Evolutionary conservation across 23 tunicate species (phyloP).

Genomic region (Ciona savignyi): DNA sequence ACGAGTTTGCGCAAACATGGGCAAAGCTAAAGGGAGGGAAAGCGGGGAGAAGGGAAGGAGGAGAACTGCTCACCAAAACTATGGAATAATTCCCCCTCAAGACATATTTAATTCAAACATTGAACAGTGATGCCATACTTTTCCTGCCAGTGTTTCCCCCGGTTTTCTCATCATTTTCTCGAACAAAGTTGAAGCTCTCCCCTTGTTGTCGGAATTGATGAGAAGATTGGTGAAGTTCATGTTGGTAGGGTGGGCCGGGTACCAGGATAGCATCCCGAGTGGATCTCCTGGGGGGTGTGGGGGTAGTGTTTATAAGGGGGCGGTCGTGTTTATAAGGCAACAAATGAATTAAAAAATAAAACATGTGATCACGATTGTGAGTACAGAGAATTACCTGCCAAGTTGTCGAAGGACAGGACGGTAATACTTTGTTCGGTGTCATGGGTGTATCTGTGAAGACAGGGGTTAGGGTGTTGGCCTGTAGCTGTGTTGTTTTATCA

Average conservation of each 20-base stretch:
- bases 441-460: slow-evolving; percentile 44
- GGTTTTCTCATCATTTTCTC: slow-evolving; percentile 70
- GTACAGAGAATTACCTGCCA: background rate
- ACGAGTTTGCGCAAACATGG: slow-evolving; percentile 72
- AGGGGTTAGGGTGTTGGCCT: slow-evolving; percentile 3
- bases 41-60: no score
- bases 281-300: slow-evolving; percentile 46
- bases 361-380: no score
- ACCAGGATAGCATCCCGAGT: slow-evolving; percentile 68
- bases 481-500: no score
- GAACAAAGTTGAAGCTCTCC: slow-evolving; percentile 75
- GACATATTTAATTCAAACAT: no score
- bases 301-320: no score
- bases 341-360: no score
- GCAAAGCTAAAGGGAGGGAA: slow-evolving; percentile 74
- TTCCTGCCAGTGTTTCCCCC: slow-evolving; percentile 33
- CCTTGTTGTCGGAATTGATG: slow-evolving; percentile 85
- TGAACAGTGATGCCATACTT: slow-evolving; percentile 11
- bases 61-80: no score
- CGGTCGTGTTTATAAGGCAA: no score
- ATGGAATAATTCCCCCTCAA: no score
- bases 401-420: no score
- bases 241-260: slow-evolving; percentile 81
- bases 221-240: slow-evolving; percentile 77
- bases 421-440: slow-evolving; percentile 75